These are phyloP conservation scores for Macropus fuliginosus DNA, from an alignment of 2,797 vertebrate genomes.

Conservation along the genomic window DNA sequence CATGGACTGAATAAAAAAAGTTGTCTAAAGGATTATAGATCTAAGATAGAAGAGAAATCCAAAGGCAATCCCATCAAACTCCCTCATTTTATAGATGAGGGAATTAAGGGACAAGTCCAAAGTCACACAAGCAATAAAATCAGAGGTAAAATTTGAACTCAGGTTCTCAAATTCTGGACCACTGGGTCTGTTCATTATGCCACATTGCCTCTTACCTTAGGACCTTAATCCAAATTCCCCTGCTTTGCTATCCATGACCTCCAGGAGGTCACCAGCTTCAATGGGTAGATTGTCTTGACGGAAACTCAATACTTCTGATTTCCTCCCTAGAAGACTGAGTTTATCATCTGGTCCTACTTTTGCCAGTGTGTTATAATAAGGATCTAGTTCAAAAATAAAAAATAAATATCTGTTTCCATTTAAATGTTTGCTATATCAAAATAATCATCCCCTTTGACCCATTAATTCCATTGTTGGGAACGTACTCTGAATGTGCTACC, in stretches of 20 bases:
- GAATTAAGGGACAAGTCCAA: not conserved
- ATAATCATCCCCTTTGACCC: not conserved
- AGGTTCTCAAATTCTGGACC: not conserved
- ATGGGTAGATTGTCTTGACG: not conserved
- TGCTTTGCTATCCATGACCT: not conserved
- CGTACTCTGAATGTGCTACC: not conserved
- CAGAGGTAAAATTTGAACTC: not conserved
- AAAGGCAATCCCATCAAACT: not conserved
- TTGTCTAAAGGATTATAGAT: not conserved
- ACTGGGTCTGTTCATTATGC: not conserved
- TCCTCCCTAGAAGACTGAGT: not conserved
- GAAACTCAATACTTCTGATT: not conserved
- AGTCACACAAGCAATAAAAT: not conserved
- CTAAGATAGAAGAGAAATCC: not conserved
- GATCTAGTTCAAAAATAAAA: slow-evolving; percentile 58
- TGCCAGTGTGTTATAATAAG: slow-evolving; percentile 7
- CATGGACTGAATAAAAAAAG: not conserved
- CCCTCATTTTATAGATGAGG: not conserved
- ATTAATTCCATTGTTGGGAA: not conserved
- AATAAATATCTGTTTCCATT: slow-evolving; percentile 19
- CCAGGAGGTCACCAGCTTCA: not conserved
- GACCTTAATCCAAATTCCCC: not conserved
- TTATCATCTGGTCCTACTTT: not conserved
- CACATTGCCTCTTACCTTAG: not conserved
- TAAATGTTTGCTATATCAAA: not conserved